These are phyloP conservation scores for Sebastolobus altivelis DNA, from an alignment of 2,797 vertebrate species.

Conservation along the genomic window DNA sequence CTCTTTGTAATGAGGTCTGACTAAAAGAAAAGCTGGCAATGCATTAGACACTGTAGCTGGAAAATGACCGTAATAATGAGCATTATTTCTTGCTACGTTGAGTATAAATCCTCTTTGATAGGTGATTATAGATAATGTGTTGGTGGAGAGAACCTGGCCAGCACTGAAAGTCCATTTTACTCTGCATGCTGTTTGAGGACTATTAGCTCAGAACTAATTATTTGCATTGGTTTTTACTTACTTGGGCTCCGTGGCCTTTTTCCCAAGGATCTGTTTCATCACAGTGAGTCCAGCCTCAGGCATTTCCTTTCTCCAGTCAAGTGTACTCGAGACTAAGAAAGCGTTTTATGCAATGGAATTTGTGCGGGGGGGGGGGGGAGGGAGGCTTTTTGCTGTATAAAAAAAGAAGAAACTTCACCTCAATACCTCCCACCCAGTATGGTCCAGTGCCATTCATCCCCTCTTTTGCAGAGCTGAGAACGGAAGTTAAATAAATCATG, in stretches of 20 bases:
- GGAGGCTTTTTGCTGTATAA: conserved; percentile 10
- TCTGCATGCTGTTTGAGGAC: conserved; percentile 20
- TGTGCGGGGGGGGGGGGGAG: not conserved
- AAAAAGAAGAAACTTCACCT: conserved; percentile 21
- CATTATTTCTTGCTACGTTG: conserved; percentile 1
- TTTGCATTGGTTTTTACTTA: conserved; percentile 49
- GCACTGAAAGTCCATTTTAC: conserved; percentile 13
- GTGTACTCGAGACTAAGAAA: conserved; percentile 41
- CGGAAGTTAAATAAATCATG: conserved; percentile 40
- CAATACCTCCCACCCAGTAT: conserved; percentile 22
- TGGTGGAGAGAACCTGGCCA: conserved; percentile 5
- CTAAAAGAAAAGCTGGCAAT: not conserved
- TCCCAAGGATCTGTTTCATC: conserved; percentile 58
- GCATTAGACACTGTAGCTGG: not conserved
- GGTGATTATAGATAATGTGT: conserved; percentile 27
- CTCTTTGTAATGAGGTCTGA: conserved; percentile 21
- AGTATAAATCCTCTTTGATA: conserved; percentile 13
- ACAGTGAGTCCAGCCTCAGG: conserved; percentile 39
- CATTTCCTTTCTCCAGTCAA: conserved; percentile 56
- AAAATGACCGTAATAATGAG: conserved; percentile 16
- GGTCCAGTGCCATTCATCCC: conserved; percentile 12
- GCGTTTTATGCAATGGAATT: conserved; percentile 28
- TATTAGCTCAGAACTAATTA: conserved; percentile 63
- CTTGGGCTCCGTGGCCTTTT: conserved; percentile 36
- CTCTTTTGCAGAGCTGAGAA: conserved; percentile 2